Conservation (phyloP, 2,113 vertebrate genomes). For the Epinephelus cyanopodus region DNA sequence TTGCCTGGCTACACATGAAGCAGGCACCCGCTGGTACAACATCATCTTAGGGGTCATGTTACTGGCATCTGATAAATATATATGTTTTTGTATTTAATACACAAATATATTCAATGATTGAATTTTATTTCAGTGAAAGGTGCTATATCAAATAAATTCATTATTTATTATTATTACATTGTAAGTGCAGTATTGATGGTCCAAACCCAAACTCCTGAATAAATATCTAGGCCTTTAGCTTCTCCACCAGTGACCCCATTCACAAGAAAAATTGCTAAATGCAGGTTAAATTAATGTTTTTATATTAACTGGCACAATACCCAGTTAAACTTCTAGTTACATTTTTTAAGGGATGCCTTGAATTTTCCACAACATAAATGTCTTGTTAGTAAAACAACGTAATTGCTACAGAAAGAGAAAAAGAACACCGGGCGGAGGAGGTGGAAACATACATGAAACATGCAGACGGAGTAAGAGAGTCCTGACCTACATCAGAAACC, state of each 20-base stretch:
- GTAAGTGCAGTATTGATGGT: background rate
- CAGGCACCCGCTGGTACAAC: background rate
- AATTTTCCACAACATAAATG: background rate
- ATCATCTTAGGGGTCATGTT: background rate
- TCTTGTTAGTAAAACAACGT: background rate
- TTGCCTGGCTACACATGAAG: background rate
- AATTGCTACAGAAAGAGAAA: background rate
- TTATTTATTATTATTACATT: too few species aligned
- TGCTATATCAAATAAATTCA: too few species aligned
- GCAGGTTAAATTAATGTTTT: background rate
- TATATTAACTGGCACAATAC: background rate
- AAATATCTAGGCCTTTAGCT: background rate
- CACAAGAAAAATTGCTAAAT: background rate
- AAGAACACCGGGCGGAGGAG: background rate
- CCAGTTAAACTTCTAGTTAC: too few species aligned
- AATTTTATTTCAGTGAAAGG: too few species aligned
- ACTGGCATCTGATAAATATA: background rate
- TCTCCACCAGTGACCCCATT: background rate
- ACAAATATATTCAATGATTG: too few species aligned
- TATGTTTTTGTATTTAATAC: too few species aligned
- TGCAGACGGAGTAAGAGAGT: background rate
- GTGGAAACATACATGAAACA: background rate
- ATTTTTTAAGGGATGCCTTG: background rate
- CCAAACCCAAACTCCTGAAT: background rate
- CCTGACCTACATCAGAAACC: background rate